A percentile compares a stretch with the other conserved stretches of the same genome.
Conservation (phyloP, 2,797 vertebrate genomes). For the Ciconia nigra region DNA sequence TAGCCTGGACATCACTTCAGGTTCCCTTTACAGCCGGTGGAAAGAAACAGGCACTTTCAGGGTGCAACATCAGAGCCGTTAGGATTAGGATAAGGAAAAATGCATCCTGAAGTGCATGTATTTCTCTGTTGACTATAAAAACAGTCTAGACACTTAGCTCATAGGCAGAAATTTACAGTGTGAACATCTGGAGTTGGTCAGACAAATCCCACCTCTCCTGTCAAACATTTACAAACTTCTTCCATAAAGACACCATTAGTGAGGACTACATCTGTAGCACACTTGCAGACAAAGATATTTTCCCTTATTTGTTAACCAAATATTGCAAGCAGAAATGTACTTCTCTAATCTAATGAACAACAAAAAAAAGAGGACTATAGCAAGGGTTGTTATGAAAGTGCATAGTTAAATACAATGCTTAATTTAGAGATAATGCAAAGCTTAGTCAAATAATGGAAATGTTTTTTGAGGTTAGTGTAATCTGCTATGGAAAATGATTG, state of each 20-base stretch:
- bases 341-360: neutral
- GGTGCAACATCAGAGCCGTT: neutral
- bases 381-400: neutral
- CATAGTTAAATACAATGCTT: neutral
- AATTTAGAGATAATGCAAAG: neutral
- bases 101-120: neutral
- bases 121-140: neutral
- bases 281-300: neutral
- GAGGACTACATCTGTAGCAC: neutral
- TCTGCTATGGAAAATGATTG: neutral
- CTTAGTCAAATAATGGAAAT: neutral
- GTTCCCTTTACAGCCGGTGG: neutral
- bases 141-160: neutral
- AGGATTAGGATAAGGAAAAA: neutral
- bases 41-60: neutral
- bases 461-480: neutral
- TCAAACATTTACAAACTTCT: neutral
- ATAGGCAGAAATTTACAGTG: neutral
- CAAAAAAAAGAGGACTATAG: neutral
- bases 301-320: neutral
- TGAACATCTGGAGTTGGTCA: neutral
- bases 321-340: neutral
- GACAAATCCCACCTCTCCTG: constrained; percentile 7
- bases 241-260: neutral
- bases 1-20: neutral